Evolutionary conservation across 2,113 vertebrate genomes (phyloP), one percentile per base, ranked within the genome.

Genomic region (Petrocephalus zakoni): DNA sequence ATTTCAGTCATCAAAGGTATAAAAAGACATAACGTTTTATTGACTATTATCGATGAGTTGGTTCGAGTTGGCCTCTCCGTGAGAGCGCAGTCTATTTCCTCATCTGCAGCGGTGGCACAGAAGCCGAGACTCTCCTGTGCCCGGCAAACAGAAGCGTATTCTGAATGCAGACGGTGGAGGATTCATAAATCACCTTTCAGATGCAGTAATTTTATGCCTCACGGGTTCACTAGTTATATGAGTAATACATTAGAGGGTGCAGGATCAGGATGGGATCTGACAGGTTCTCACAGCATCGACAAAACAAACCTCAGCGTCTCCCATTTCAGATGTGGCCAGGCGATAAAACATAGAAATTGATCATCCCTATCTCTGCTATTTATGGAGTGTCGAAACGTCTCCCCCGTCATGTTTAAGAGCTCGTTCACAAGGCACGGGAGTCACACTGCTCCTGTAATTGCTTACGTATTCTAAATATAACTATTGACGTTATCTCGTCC

Each of bases 401-500:
- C 90, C 91, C 87, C 91, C 93, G 92, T 93, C 94, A 91, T 95
- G 93, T 92, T 92, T 87, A 88, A 90, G 93, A 94, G 93, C 94
- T 93, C 52, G 10, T 37, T 84, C 68, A n/a, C 72, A 11, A 42
- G 34, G 49, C 25, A 52, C 19, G 91, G 91, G 94, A 94, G 94
- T 94, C 94, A 95, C 92, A 94, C 95, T 93, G 95, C 94, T 91
- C 91, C 92, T 94, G 95, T 95, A 96, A 96, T 95, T 95, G 95
- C 94, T 93, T 91, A 88, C 21, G 92, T 93, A 93, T 94, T 94
- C 94, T 93, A 94, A 95, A 95, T 95, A 95, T 96, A 96, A 96
- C 95, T 95, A 91, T 92, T 93, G 94, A 92, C 94, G 93, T 95
- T 95, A 96, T 96, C 95, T 95, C 95, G 95, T 95, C 95, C 94